These are phyloP conservation scores for Diaperis boleti DNA, from an alignment of 2,888 invertebrate species.

Conservation along the genomic window DNA sequence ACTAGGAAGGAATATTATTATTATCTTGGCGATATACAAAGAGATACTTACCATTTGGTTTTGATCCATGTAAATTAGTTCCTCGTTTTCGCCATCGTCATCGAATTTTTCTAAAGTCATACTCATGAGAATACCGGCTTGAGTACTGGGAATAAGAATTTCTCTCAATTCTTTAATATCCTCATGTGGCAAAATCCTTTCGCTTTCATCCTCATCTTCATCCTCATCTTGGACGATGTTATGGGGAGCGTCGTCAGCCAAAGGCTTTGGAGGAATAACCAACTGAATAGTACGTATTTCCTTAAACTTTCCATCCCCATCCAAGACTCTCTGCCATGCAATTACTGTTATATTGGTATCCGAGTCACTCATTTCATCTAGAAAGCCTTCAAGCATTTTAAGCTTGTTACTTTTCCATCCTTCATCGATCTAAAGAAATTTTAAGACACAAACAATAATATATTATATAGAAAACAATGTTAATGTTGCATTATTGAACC, in stretches of 20 bases:
- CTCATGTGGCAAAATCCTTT: slow-evolving; percentile 14
- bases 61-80: slow-evolving; percentile 15
- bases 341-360: slow-evolving; percentile 26
- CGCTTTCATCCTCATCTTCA: slow-evolving; percentile 9
- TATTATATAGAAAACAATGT: too few relatives aligned
- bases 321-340: slow-evolving; percentile 25
- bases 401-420: slow-evolving; percentile 19
- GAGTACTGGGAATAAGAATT: neutral
- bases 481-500: too few relatives aligned
- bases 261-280: slow-evolving; percentile 29
- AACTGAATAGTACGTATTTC: too few relatives aligned
- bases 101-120: neutral
- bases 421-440: neutral
- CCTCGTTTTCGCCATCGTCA: slow-evolving; percentile 16
- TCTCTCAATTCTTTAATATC: slow-evolving; percentile 12
- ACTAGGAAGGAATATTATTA: too few relatives aligned
- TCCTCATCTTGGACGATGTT: slow-evolving; percentile 2
- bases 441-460: too few relatives aligned
- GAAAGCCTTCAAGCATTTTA: slow-evolving; percentile 3
- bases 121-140: slow-evolving; percentile 4
- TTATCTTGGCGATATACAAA: too few relatives aligned
- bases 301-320: slow-evolving; percentile 7
- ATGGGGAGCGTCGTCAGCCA: slow-evolving; percentile 1
- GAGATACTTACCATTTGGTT: slow-evolving; percentile 32
- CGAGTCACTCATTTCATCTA: neutral